Evolutionary conservation across 2,797 vertebrate species (phyloP).

Genomic region (Takifugu rubripes): DNA sequence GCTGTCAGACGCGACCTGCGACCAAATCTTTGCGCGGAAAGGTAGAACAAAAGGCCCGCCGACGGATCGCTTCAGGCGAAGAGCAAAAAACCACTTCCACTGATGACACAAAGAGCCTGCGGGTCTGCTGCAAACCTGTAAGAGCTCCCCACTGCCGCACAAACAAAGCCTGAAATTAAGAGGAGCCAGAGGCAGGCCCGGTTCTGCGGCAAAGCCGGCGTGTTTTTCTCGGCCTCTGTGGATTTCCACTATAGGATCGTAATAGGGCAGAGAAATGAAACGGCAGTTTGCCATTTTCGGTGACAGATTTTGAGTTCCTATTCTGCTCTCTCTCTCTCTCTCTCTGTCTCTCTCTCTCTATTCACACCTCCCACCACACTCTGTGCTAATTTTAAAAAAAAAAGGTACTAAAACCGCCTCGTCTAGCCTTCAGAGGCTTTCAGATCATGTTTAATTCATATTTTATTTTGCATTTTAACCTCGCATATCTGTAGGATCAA

Average conservation of each 20-base stretch:
- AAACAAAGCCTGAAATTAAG: conserved; percentile 81
- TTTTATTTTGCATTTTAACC: conserved; percentile 55
- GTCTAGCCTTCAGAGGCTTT: conserved; percentile 40
- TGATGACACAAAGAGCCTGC: conserved; percentile 73
- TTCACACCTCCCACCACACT: conserved; percentile 52
- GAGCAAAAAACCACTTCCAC: conserved; percentile 60
- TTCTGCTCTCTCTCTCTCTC: conserved; percentile 2
- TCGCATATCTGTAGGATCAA: conserved; percentile 47
- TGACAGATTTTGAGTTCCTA: conserved; percentile 42
- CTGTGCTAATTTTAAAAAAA: conserved; percentile 41
- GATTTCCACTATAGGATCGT: conserved; percentile 53
- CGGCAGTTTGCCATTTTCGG: conserved; percentile 39
- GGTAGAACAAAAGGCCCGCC: conserved; percentile 60
- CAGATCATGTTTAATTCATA: conserved; percentile 63
- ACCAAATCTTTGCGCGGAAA: conserved; percentile 62
- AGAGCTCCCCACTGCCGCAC: conserved; percentile 61
- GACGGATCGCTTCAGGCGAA: conserved; percentile 66
- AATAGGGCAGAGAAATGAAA: conserved; percentile 39
- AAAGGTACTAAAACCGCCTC: conserved; percentile 43
- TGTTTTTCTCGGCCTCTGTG: conserved; percentile 63
- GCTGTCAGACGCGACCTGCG: conserved; percentile 66
- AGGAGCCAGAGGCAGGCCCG: conserved; percentile 70
- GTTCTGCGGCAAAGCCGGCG: conserved; percentile 64
- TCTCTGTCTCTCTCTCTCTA: conserved; percentile 16
- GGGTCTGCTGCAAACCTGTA: conserved; percentile 68